Conservation (phyloP, 2,888 invertebrate genomes). For the Dione juno region DNA sequence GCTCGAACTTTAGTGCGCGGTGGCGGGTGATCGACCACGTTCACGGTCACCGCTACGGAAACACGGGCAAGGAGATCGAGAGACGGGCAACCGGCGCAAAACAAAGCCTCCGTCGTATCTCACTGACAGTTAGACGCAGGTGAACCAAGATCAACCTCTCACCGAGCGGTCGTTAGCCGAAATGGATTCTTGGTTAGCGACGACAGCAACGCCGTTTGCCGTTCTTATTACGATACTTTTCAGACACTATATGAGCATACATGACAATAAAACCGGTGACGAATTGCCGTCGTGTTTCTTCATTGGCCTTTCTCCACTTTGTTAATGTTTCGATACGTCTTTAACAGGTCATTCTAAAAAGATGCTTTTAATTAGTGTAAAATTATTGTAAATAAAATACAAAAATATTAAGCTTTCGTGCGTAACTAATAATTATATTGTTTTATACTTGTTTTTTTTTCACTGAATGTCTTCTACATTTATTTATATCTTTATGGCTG, state of each 20-base stretch:
- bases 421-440: neutral
- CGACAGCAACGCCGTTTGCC: conserved; percentile 59
- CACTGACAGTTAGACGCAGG: conserved; percentile 71
- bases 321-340: conserved; percentile 52
- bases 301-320: conserved; percentile 56
- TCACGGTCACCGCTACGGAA: conserved; percentile 65
- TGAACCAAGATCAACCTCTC: conserved; percentile 76
- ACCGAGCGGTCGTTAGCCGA: conserved; percentile 66
- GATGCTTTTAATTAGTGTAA: conserved; percentile 31
- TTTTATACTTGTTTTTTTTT: neutral
- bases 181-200: conserved; percentile 57
- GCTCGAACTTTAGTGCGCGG: conserved; percentile 63
- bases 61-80: conserved; percentile 47
- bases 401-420: conserved; percentile 18
- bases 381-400: conserved; percentile 30
- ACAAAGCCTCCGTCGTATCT: conserved; percentile 62
- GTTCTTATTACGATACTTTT: conserved; percentile 62
- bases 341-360: conserved; percentile 42
- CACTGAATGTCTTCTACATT: neutral
- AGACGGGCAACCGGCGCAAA: conserved; percentile 54
- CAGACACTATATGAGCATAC: conserved; percentile 65
- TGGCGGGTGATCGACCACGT: conserved; percentile 75
- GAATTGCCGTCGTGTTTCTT: conserved; percentile 57
- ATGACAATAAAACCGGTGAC: conserved; percentile 66
- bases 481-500: neutral